Percentiles rank a stretch among this genome's conserved stretches.
Evolutionary conservation across 1,140 invertebrate genomes (phyloP).

Genomic region (Idris sp.): DNA sequence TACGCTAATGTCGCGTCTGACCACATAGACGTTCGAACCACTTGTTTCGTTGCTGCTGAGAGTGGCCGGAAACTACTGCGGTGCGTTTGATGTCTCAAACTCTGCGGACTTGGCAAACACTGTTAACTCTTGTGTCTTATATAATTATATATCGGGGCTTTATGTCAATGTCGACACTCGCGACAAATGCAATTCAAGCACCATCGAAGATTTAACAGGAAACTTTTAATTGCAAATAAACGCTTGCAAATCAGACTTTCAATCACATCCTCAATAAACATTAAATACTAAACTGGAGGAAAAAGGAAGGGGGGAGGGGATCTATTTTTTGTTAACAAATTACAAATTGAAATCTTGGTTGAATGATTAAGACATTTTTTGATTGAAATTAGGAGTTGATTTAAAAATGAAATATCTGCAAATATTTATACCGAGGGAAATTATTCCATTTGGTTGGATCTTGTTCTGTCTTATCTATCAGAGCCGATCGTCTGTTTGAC

Average conservation of each 20-base stretch:
- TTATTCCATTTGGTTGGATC: neutral
- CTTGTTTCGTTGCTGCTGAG: conserved; percentile 34
- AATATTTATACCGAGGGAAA: too few relatives aligned
- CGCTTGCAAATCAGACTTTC: neutral
- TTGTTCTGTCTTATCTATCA: conserved; percentile 42
- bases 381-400: too few relatives aligned
- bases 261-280: too few relatives aligned
- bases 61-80: conserved; percentile 43
- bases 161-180: conserved; percentile 47
- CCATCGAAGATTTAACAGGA: conserved; percentile 5
- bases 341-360: too few relatives aligned
- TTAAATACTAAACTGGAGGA: too few relatives aligned
- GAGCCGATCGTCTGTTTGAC: conserved; percentile 14
- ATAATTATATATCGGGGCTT: conserved; percentile 46
- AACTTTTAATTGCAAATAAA: conserved; percentile 30
- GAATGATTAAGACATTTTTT: too few relatives aligned
- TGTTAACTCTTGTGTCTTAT: conserved; percentile 49
- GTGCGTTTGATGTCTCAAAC: conserved; percentile 48
- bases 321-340: too few relatives aligned
- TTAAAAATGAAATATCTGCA: too few relatives aligned
- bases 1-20: conserved; percentile 22
- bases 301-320: too few relatives aligned
- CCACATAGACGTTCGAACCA: conserved; percentile 30
- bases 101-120: conserved; percentile 36
- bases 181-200: conserved; percentile 15